phyloP scores from a whole-genome alignment of 2,113 vertebrate species.

The Tricholaema leucomelas region DNA sequence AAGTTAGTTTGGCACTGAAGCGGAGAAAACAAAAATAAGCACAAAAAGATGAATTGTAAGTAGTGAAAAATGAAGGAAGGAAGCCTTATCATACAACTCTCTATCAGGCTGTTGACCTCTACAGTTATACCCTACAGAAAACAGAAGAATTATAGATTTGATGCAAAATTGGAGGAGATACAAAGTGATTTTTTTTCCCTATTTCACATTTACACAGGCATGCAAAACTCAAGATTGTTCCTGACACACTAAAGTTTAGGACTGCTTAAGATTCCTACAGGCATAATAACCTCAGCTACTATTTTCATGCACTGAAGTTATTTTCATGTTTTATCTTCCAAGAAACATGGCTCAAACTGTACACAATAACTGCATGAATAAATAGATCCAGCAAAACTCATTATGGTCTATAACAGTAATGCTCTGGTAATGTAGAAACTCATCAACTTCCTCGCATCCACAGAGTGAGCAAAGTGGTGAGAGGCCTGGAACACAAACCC shows the following conservation, averaged over 20 bases:
- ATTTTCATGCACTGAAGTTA: neutral
- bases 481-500: too few species aligned
- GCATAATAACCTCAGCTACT: neutral
- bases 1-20: neutral
- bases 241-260: neutral
- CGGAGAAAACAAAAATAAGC: neutral
- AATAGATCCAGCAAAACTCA: neutral
- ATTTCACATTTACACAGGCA: neutral
- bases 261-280: neutral
- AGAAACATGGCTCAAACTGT: neutral
- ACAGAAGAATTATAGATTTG: neutral
- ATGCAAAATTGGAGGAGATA: neutral
- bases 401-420: neutral
- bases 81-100: neutral
- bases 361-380: neutral
- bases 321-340: neutral
- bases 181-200: neutral
- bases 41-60: neutral
- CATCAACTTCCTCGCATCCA: too few species aligned
- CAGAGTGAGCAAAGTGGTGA: too few species aligned
- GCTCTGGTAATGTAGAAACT: too few species aligned
- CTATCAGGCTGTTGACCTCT: neutral
- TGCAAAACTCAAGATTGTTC: neutral
- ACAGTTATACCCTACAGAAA: neutral
- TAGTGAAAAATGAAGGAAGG: neutral